Percentiles rank a stretch among this genome's conserved stretches.
Conservation (phyloP, 2,797 vertebrate genomes). For the Thamnophis elegans region DNA sequence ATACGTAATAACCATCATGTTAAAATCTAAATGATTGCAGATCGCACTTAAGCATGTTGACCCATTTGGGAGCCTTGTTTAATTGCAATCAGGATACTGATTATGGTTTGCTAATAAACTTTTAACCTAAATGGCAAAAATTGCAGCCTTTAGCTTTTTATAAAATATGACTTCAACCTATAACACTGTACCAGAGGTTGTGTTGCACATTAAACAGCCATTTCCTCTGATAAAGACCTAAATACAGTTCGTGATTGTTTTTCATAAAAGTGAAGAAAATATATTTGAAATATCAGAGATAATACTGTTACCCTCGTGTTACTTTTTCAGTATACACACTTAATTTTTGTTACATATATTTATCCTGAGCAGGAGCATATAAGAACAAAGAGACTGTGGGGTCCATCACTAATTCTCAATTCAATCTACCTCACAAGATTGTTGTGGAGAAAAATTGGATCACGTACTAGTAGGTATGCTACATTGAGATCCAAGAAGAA, state of each 20-base stretch:
- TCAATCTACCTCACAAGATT: background rate
- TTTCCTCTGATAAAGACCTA: slow-evolving; percentile 38
- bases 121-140: slow-evolving; percentile 68
- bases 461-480: background rate
- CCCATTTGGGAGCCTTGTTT: slow-evolving; percentile 67
- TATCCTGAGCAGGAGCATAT: background rate
- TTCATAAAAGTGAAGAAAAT: slow-evolving; percentile 18
- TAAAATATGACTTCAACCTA: slow-evolving; percentile 50
- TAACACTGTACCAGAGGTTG: slow-evolving; percentile 53
- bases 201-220: slow-evolving; percentile 42
- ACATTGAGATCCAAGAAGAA: background rate
- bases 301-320: slow-evolving; percentile 10
- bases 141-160: slow-evolving; percentile 54
- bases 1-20: slow-evolving; percentile 77
- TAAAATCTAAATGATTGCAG: slow-evolving; percentile 77
- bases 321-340: background rate
- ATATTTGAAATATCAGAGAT: slow-evolving; percentile 20
- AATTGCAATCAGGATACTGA: slow-evolving; percentile 72
- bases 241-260: slow-evolving; percentile 20
- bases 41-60: slow-evolving; percentile 69
- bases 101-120: slow-evolving; percentile 72
- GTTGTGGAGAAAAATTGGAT: background rate
- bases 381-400: background rate
- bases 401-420: background rate
- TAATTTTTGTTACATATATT: background rate